These are phyloP conservation scores for Nemotelus pantherinus DNA, from an alignment of 2,888 invertebrate genomes.

Conservation along the genomic window DNA sequence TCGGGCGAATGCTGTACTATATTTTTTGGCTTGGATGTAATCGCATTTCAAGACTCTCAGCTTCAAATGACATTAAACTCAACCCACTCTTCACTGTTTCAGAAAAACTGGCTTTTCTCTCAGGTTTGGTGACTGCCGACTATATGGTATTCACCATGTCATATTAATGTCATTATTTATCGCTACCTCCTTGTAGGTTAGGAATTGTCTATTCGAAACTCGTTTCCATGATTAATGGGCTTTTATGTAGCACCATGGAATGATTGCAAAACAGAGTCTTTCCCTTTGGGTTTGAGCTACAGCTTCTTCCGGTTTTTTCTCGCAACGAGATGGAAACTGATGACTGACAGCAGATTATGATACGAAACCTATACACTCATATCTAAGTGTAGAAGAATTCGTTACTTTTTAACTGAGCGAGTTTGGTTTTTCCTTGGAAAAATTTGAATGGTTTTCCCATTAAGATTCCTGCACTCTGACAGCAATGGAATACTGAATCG, in stretches of 20 bases:
- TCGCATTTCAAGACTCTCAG: background rate
- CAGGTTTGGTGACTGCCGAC: background rate
- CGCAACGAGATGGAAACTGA: slow-evolving; percentile 38
- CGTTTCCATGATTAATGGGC: slow-evolving; percentile 45
- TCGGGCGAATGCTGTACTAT: no score
- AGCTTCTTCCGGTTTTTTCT: background rate
- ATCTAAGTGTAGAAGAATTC: background rate
- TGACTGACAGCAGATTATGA: slow-evolving; percentile 42
- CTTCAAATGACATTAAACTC: background rate
- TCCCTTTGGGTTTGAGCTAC: slow-evolving; percentile 8
- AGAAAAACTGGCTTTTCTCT: background rate
- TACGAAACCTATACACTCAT: slow-evolving; percentile 8
- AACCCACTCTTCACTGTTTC: slow-evolving; percentile 4
- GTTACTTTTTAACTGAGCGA: slow-evolving; percentile 1
- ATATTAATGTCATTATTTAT: slow-evolving; percentile 45
- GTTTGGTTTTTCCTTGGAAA: slow-evolving; percentile 19
- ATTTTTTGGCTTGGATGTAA: background rate
- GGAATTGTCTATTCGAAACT: slow-evolving; percentile 44
- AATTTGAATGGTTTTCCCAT: slow-evolving; percentile 40
- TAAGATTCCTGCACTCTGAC: slow-evolving; percentile 28
- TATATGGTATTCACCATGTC: slow-evolving; percentile 37
- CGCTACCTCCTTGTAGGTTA: slow-evolving; percentile 39
- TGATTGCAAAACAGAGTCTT: slow-evolving; percentile 31
- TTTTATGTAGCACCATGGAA: slow-evolving; percentile 26
- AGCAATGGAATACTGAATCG: slow-evolving; percentile 35